Evolutionary conservation across 2,888 invertebrate species (phyloP).

Genomic region (Caenorhabditis virilis): DNA sequence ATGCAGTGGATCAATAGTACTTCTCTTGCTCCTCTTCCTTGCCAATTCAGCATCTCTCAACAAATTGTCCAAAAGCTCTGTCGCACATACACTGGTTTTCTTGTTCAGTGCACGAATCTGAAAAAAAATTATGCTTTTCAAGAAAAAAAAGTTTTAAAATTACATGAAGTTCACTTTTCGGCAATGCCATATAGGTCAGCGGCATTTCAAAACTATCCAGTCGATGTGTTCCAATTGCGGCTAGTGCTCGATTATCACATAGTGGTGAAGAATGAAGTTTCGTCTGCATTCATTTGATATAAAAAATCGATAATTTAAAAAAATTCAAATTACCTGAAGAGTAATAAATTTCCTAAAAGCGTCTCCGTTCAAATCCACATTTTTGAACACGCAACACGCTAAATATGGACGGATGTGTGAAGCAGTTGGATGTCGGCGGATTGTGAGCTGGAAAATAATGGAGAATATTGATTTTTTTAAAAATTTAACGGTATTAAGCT

Average conservation of each 20-base stretch:
- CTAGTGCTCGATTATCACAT: slow-evolving; percentile 80
- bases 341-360: slow-evolving; percentile 52
- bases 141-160: slow-evolving; percentile 56
- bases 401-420: slow-evolving; percentile 45
- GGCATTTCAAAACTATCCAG: slow-evolving; percentile 75
- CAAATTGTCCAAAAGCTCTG: slow-evolving; percentile 77
- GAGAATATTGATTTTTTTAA: too few species aligned
- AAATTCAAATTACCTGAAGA: slow-evolving; percentile 31
- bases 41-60: slow-evolving; percentile 80
- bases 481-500: too few species aligned
- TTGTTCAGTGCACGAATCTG: slow-evolving; percentile 56
- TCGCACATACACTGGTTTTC: slow-evolving; percentile 73
- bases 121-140: not conserved
- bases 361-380: slow-evolving; percentile 43
- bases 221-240: slow-evolving; percentile 86
- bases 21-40: slow-evolving; percentile 84
- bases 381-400: slow-evolving; percentile 47
- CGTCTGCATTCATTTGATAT: slow-evolving; percentile 74
- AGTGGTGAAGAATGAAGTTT: slow-evolving; percentile 74
- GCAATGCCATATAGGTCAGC: slow-evolving; percentile 77
- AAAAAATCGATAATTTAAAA: not conserved
- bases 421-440: slow-evolving; percentile 34
- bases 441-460: not conserved
- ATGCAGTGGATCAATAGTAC: slow-evolving; percentile 82
- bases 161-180: slow-evolving; percentile 76